Evolutionary conservation across 2,113 vertebrate genomes (phyloP).

Genomic region (Alligator sinensis): DNA sequence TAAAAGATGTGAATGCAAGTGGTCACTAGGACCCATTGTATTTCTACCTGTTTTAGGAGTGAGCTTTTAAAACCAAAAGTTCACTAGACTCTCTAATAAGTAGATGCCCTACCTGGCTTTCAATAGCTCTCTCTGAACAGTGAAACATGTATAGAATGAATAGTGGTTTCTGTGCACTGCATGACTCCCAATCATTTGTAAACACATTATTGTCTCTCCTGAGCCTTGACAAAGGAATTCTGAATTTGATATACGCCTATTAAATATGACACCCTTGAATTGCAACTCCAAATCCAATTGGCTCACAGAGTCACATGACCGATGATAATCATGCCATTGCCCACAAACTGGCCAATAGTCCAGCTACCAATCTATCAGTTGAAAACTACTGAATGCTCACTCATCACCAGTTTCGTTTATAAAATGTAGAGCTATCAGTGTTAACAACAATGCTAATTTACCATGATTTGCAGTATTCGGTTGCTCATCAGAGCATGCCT

Average conservation of each 20-base stretch:
- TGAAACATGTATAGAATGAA: conserved; percentile 55
- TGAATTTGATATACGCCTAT: conserved; percentile 56
- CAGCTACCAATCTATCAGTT: neutral
- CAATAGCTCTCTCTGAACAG: conserved; percentile 39
- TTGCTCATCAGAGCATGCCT: neutral
- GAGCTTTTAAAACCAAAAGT: conserved; percentile 41
- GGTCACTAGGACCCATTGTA: neutral
- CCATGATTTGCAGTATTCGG: neutral
- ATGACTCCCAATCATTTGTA: conserved; percentile 60
- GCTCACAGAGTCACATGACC: conserved; percentile 36
- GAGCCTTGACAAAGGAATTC: conserved; percentile 70
- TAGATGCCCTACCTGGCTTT: conserved; percentile 56
- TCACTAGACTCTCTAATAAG: conserved; percentile 22
- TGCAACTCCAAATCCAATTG: conserved; percentile 25
- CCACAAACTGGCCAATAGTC: conserved; percentile 47
- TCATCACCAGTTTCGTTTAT: neutral
- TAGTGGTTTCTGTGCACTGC: conserved; percentile 40
- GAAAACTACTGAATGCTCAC: neutral
- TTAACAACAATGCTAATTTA: neutral
- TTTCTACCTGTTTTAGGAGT: conserved; percentile 30
- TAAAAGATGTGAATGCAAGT: conserved; percentile 11
- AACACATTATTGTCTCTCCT: conserved; percentile 65
- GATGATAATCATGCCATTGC: conserved; percentile 10
- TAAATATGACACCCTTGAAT: conserved; percentile 16
- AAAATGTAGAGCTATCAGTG: neutral